A percentile compares a stretch with the other conserved stretches of the same genome.
Conservation (phyloP, 2,888 invertebrate genomes). For the Cartodere bifasciata region DNA sequence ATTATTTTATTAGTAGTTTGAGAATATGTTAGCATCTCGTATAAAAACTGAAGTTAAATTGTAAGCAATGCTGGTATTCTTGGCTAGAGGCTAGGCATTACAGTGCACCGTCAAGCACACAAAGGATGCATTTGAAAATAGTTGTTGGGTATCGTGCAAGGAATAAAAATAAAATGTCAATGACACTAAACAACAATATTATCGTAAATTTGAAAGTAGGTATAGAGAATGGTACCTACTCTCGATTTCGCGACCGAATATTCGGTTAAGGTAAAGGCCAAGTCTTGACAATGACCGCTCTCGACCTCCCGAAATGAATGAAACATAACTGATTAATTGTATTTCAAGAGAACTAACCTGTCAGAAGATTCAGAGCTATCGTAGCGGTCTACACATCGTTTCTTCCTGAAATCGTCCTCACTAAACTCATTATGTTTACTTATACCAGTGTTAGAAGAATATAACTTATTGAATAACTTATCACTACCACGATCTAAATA, state of each 20-base stretch:
- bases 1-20: too few species aligned
- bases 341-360: slow-evolving; percentile 46
- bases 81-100: too few species aligned
- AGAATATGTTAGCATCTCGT: too few species aligned
- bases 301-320: slow-evolving; percentile 1
- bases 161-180: slow-evolving; percentile 20
- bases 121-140: too few species aligned
- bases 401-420: slow-evolving; percentile 55
- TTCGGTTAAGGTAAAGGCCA: slow-evolving; percentile 34
- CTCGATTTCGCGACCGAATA: slow-evolving; percentile 31
- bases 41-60: too few species aligned
- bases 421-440: slow-evolving; percentile 26
- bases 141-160: too few species aligned
- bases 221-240: slow-evolving; percentile 27
- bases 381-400: slow-evolving; percentile 81
- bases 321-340: slow-evolving; percentile 1
- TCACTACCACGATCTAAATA: slow-evolving; percentile 31
- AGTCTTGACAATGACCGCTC: slow-evolving; percentile 29
- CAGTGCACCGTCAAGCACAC: too few species aligned
- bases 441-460: slow-evolving; percentile 11
- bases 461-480: slow-evolving; percentile 23
- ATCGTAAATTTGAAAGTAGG: slow-evolving; percentile 22
- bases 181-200: slow-evolving; percentile 25
- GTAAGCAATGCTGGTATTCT: too few species aligned
- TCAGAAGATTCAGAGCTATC: slow-evolving; percentile 90